Evolutionary conservation across 2,888 invertebrate species (phyloP), one percentile per base, ranked within the genome.

Genomic region (Epistrophe eligans): DNA sequence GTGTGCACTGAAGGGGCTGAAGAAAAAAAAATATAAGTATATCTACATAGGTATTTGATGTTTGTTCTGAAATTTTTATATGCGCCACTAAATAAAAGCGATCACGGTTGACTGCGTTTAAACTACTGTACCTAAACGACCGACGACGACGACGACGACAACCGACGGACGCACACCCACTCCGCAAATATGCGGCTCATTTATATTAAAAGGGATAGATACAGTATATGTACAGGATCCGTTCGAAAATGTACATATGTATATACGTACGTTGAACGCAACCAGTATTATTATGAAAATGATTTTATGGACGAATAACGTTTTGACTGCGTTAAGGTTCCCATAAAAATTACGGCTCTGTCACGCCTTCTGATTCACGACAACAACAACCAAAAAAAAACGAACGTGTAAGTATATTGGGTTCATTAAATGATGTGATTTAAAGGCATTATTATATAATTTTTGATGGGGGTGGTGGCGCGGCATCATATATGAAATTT

Each of bases 291-390:
- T 71, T 82, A 83, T 79, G 50, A 83, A 79, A 87, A 82, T 83
- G 83, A 87, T 87, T 87, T 87, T 87, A 87, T 87, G 87, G 83
- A 87, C 83, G 76, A 72, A 87, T 87, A 76, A 79, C 76, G 83
- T 83, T 83, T 82, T 76, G 76, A 83, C 79, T 87, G 87, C 87
- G 87, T 83, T 87, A 83, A 87, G 87, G 87, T 87, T 87, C 60
- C 76, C 79, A 87, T 87, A 87, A 87, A 87, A 87, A 87, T 83
- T 87, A 87, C 79, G 82, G 60, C 74, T 72, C 83, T 83, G 87
- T 87, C 87, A 87, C 83, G 87, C 87, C 87, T 87, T 87, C 79
- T 87, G 87, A 87, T 83, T 87, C 87, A 79, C 79, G 83, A 87
- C 48, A 50, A 50, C 32, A 48, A 66, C 50, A 40, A 43, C 40